Evolutionary conservation across 2,888 invertebrate species (phyloP), one percentile per base, ranked within the genome.

Genomic region (Trypoxylon attenuatum): DNA sequence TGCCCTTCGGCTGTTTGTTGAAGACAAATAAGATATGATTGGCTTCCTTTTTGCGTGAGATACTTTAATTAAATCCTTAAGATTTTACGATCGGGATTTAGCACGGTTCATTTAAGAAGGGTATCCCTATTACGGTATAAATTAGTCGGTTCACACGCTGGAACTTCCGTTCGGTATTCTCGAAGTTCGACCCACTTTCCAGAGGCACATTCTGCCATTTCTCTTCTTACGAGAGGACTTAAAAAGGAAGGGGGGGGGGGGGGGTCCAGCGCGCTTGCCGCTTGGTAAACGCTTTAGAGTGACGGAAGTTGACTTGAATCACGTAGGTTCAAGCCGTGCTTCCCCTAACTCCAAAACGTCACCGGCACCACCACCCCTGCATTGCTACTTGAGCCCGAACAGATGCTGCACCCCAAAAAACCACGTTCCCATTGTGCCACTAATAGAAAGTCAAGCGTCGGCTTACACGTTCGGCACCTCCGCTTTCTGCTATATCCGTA

Each of bases 351-450:
- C 25, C 22, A 49, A 27, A 67, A 57, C 70, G 55, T 33, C 33
- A 33, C 33, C 68, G 62, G 61, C 51, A 29, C 59, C 63, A 50
- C 66, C 74, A 75, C 76, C 75, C 71, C 63, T 73, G 65, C 56
- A 56, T 62, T 76, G 86, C 83, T 81, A 87, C 84, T 85, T 84
- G 86, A 87, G 82, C 82, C 69, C 80, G 67, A 86, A 85, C 86
- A 87, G 86, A 86, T 87, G 86, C 81, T 77, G 68, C 77, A 73
- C 75, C 76, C 75, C 74, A 78, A 82, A 79, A 82, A 79, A 81
- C 80, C 78, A 78, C 78, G 74, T 79, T 80, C 73, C 79, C 82
- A 85, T 86, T 86, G 85, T 84, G 77, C 83, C 77, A 80, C 80
- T 84, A 82, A 84, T 83, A 82, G 83, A 82, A 82, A 84, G 82